These are phyloP conservation scores for Anthoscopus minutus DNA, from an alignment of 2,113 vertebrate genomes.

Conservation along the genomic window DNA sequence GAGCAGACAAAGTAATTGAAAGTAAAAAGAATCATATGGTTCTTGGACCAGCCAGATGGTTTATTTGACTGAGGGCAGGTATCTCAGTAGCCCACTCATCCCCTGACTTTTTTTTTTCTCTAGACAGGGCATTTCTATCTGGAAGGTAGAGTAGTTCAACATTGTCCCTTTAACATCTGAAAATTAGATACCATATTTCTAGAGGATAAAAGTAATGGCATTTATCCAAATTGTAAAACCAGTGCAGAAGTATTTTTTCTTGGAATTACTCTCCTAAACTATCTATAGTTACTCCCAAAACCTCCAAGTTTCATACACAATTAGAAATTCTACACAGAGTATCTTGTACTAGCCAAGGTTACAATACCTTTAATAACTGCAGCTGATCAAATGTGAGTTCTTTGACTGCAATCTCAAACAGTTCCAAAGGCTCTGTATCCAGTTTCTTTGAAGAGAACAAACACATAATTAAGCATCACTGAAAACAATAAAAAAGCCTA, in stretches of 20 bases:
- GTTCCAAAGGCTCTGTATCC: conserved; percentile 80
- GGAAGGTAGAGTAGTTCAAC: background rate
- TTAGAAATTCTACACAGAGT: background rate
- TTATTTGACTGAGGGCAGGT: background rate
- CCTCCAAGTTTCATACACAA: background rate
- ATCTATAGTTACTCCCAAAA: background rate
- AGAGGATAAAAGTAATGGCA: background rate
- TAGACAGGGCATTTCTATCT: background rate
- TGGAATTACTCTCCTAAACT: background rate
- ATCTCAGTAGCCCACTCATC: background rate
- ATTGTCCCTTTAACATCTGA: background rate
- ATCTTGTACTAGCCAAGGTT: background rate
- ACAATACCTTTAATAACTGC: conserved; percentile 89
- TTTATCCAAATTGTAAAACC: background rate
- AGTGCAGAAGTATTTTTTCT: background rate
- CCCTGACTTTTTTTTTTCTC: background rate
- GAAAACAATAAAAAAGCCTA: background rate
- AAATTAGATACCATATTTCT: background rate
- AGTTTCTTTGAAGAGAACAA: conserved; percentile 79
- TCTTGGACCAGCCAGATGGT: background rate
- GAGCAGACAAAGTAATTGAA: background rate
- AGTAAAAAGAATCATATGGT: background rate
- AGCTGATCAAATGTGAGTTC: conserved; percentile 94
- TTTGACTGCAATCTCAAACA: conserved; percentile 96
- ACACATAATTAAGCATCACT: background rate